Evolutionary conservation across 2,113 vertebrate species (phyloP), one percentile per base, ranked within the genome.

Genomic region (Lates calcarifer): DNA sequence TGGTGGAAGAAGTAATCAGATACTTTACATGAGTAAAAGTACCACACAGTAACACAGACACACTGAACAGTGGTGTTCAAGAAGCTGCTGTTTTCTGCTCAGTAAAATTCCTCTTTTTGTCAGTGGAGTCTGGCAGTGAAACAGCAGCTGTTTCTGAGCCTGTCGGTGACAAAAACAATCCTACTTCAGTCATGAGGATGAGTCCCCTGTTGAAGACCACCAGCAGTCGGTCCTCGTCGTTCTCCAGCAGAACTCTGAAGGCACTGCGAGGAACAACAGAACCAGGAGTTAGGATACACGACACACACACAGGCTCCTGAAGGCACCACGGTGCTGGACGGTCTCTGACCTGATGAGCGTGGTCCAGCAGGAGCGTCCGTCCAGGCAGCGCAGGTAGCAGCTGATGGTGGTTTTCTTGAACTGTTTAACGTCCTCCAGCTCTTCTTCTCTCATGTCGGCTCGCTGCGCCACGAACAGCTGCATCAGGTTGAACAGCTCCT

Each of bases 401-500:
- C 96, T 99, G 93, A 99, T 99, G 83, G 98, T 99, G 73, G 98
- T 99, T 92, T 99, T 99, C 95, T 99, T 99, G 81, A 99, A 99
- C 91, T 99, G 98, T 67, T 99, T 99, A 64, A 99, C 94, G 79
- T 99, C 98, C 88, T 99, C 98, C 85, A 98, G 83, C 83, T 99
- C 98, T 57, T 99, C 98, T 66, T 99, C 98, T 83, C 97, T 96
- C 97, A 98, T 98, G 90, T 99, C 98, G 66, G 96, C 94, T 35
- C 98, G 95, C 95, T 99, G 98, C 70, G 97, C 97, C 94, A 99
- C 98, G 58, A 99, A 99, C 29, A 99, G 95, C 83, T 99, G 98
- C 98, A 99, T 99, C 92, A 99, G 94, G 91, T 98, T 99, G 90
- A 99, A 99, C 0, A 99, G 94, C 93, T 99, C 98, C 95, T 99